A percentile compares a stretch with the other conserved stretches of the same genome.
Evolutionary conservation across 2,888 invertebrate species (phyloP).

Genomic region (Hesperia comma): DNA sequence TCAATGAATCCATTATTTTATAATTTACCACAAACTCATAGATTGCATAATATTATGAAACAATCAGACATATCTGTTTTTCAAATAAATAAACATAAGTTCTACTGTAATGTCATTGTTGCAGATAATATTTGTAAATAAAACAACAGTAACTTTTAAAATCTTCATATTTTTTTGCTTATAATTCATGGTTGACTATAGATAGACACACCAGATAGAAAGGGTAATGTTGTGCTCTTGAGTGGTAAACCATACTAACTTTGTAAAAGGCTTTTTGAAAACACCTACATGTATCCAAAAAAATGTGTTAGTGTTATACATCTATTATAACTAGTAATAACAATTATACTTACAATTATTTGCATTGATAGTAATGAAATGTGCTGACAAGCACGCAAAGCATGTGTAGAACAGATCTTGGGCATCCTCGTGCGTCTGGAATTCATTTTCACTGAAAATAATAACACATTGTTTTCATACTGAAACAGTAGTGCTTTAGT

Average conservation of each 20-base stretch:
- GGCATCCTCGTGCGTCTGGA: constrained; percentile 92
- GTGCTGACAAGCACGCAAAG: constrained; percentile 93
- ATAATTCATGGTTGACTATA: too few species aligned
- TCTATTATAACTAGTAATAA: too few species aligned
- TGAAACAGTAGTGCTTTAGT: too few species aligned
- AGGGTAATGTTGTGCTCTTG: not conserved
- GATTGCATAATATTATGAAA: constrained; percentile 1
- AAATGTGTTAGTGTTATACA: too few species aligned
- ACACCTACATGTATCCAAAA: too few species aligned
- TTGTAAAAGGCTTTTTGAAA: too few species aligned
- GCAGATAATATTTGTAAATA: too few species aligned
- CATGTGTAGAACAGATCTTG: constrained; percentile 94
- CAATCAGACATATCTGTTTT: not conserved
- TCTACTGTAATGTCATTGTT: too few species aligned
- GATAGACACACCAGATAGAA: not conserved
- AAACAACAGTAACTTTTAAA: too few species aligned
- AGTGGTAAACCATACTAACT: too few species aligned
- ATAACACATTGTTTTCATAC: not conserved
- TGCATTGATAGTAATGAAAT: constrained; percentile 91
- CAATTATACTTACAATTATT: constrained; percentile 86
- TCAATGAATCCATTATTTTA: too few species aligned
- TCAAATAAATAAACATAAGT: not conserved
- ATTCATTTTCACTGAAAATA: constrained; percentile 90
- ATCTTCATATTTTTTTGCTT: too few species aligned
- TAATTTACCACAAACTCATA: not conserved